Conservation (phyloP, 92 coral and sea anemone species). For the Heliopora coerulea region DNA sequence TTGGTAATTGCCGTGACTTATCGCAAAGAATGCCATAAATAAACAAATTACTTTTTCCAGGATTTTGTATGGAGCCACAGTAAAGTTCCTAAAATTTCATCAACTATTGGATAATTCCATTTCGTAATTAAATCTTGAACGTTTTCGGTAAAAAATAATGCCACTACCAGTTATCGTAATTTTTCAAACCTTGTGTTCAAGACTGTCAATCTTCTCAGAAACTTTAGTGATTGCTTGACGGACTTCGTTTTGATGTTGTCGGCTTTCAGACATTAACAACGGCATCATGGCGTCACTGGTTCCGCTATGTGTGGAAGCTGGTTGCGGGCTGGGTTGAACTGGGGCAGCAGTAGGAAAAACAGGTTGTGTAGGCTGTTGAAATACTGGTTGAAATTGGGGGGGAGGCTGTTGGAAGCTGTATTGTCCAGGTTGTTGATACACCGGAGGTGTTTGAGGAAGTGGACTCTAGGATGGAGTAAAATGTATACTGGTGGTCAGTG, state of each 20-base stretch:
- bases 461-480: neutral
- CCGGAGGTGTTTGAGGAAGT: conserved; percentile 48
- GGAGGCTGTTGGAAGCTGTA: conserved; percentile 64
- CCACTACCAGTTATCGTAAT: neutral
- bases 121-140: no score
- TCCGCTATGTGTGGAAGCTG: conserved; percentile 64
- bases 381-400: conserved; percentile 65
- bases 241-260: conserved; percentile 94
- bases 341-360: conserved; percentile 55
- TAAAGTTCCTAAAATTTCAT: no score
- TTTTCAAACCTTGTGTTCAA: conserved; percentile 70
- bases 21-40: no score
- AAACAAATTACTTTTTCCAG: no score
- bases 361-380: conserved; percentile 47
- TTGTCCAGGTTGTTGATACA: conserved; percentile 47
- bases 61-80: no score
- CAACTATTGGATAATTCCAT: no score
- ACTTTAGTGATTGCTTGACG: conserved; percentile 88
- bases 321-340: conserved; percentile 59
- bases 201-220: conserved; percentile 84
- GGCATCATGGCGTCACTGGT: conserved; percentile 96
- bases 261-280: conserved; percentile 92
- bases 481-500: no score
- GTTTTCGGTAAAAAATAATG: neutral
- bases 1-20: no score